Conservation (phyloP, 2,888 invertebrate genomes). For the Polia nebulosa region DNA sequence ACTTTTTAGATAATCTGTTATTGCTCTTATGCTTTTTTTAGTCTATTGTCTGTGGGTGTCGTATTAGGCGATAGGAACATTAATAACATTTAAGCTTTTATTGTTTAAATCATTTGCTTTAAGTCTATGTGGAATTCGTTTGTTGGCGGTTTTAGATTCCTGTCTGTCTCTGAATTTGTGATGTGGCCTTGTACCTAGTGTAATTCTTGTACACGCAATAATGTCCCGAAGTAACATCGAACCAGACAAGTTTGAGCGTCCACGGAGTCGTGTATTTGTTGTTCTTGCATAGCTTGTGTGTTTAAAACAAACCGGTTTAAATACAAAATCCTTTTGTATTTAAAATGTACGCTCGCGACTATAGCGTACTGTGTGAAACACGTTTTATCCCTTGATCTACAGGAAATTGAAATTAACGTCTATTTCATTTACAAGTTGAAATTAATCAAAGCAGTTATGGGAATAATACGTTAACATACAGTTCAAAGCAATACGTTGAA, state of each 20-base stretch:
- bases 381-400: not conserved
- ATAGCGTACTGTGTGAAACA: not conserved
- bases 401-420: not conserved
- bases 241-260: not conserved
- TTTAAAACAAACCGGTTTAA: not conserved
- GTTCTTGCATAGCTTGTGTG: conserved; percentile 11
- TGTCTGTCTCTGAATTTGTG: no score
- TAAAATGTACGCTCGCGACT: conserved; percentile 3
- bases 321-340: conserved; percentile 16
- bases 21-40: conserved; percentile 12
- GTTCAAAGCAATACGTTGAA: conserved; percentile 12
- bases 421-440: not conserved
- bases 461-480: not conserved
- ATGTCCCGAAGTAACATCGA: not conserved
- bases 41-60: not conserved
- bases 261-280: conserved; percentile 6
- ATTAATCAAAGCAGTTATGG: not conserved
- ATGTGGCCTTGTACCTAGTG: no score
- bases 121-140: not conserved
- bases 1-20: conserved; percentile 12
- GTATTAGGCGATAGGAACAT: not conserved
- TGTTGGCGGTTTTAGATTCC: not conserved
- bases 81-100: not conserved
- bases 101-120: not conserved
- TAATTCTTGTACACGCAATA: not conserved